These are phyloP conservation scores for Nymphalis io DNA, from an alignment of 1,140 invertebrate species.

Conservation along the genomic window DNA sequence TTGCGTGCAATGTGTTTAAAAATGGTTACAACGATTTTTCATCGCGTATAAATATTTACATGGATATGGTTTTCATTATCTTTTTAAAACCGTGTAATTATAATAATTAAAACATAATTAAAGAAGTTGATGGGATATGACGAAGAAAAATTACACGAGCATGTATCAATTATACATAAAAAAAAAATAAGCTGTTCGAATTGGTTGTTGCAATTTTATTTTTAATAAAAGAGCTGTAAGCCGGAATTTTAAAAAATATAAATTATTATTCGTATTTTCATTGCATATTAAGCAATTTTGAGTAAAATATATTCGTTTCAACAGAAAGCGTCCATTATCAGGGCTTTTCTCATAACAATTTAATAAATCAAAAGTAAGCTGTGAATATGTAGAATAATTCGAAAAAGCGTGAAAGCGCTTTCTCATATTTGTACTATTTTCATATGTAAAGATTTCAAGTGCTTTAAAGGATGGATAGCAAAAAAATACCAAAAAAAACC, in stretches of 20 bases:
- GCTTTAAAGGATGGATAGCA: neutral
- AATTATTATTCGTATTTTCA: neutral
- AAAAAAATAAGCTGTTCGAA: too few relatives aligned
- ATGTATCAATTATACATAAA: too few relatives aligned
- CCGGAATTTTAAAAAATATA: neutral
- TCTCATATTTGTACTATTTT: neutral
- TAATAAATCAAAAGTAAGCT: neutral
- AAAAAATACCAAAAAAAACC: conserved; percentile 6
- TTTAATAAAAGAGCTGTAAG: too few relatives aligned
- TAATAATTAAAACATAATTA: too few relatives aligned
- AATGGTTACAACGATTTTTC: too few relatives aligned
- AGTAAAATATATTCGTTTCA: neutral
- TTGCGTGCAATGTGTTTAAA: too few relatives aligned
- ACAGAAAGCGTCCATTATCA: neutral
- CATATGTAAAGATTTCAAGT: neutral
- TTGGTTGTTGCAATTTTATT: too few relatives aligned
- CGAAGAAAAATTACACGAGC: too few relatives aligned
- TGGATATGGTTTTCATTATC: too few relatives aligned
- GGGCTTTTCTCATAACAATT: neutral
- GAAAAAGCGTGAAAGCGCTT: neutral
- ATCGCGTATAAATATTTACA: too few relatives aligned
- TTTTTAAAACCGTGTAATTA: too few relatives aligned
- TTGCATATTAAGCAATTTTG: neutral
- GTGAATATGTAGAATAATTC: conserved; percentile 1
- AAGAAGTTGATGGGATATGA: too few relatives aligned